Evolutionary conservation across 2,888 invertebrate species (phyloP), one percentile per base, ranked within the genome.

Genomic region (Erynnis tages): DNA sequence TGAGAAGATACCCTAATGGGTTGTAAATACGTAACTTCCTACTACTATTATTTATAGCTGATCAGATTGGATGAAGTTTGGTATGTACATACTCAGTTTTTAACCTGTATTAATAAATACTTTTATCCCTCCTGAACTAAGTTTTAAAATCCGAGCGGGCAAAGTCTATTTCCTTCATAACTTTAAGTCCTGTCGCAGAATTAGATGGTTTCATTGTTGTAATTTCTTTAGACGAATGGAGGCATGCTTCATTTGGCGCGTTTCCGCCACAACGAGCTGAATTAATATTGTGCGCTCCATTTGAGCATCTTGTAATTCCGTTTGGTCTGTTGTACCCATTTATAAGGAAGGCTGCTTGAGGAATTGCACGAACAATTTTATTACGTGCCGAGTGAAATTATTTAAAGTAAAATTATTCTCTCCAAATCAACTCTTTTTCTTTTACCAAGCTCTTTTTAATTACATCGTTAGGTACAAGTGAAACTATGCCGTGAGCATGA

Each of bases 181-280:
- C 56, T 61, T 59, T 58, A 62, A 60, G 58, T 32, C 35, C 46
- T 29, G 45, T 7, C 45, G 44, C 50, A 52, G 56, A 61, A 61
- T 56, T 59, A 58, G 54, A 56, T 45, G 21, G 10, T 52, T 23
- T 53, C 41, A 46, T 60, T 56, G 52, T 54, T 35, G 27, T 55
- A 30, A 32, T 54, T 55, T 30, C 29, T 41, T 50, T 29, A 19
- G 43, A 44, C 29, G 35, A 60, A 55, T 62, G 45, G 45, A 43
- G 21, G 30, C 45, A 32, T n/a, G 50, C 35, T 44, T 43, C 37
- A 52, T 52, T 52, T 52, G 50, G 43, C 44, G 50, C 27, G 35
- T 44, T 52, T 52, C 43, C 41, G 43, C 49, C 41, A 50, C 49
- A 50, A 34, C 27, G 49, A 43, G 27, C 41, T 50, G 35, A 50